Evolutionary conservation across 2,888 invertebrate genomes (phyloP).

Genomic region (Microlaimidae sp.): DNA sequence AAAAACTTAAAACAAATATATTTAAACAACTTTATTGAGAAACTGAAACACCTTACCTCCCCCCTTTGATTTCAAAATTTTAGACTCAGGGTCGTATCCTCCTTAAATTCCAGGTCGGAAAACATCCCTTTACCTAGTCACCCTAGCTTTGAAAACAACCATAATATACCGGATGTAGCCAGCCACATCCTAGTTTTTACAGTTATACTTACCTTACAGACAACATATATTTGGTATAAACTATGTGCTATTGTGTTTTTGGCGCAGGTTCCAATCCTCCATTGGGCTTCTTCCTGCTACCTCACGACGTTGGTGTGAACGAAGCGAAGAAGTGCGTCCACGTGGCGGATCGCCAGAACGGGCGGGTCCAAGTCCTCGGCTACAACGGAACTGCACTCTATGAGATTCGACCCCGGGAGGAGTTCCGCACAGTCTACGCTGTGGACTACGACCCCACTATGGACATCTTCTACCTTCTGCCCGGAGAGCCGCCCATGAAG

Average conservation of each 20-base stretch:
- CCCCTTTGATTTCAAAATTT: too few relatives aligned
- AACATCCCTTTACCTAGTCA: too few relatives aligned
- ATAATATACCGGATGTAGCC: too few relatives aligned
- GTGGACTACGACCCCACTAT: constrained; percentile 4
- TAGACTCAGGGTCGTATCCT: too few relatives aligned
- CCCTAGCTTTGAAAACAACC: too few relatives aligned
- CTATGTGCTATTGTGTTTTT: constrained; percentile 7
- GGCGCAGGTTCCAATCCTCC: constrained; percentile 4
- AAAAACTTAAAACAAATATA: too few relatives aligned
- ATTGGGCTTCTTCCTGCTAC: constrained; percentile 36
- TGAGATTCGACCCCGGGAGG: neutral
- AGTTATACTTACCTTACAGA: neutral
- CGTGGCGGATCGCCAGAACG: constrained; percentile 44
- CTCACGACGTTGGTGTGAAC: constrained; percentile 39
- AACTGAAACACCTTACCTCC: too few relatives aligned
- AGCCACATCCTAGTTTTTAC: constrained; percentile 3
- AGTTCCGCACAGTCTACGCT: constrained; percentile 1
- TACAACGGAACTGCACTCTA: constrained; percentile 36
- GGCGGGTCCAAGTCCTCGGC: constrained; percentile 45
- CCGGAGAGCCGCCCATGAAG: neutral
- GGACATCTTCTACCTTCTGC: constrained; percentile 9
- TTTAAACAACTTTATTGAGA: too few relatives aligned
- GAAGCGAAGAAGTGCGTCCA: constrained; percentile 38
- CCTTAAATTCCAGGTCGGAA: too few relatives aligned
- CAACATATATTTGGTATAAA: neutral